Evolutionary conservation across 2,113 vertebrate genomes (phyloP).

Genomic region (Cercopithecus mona): DNA sequence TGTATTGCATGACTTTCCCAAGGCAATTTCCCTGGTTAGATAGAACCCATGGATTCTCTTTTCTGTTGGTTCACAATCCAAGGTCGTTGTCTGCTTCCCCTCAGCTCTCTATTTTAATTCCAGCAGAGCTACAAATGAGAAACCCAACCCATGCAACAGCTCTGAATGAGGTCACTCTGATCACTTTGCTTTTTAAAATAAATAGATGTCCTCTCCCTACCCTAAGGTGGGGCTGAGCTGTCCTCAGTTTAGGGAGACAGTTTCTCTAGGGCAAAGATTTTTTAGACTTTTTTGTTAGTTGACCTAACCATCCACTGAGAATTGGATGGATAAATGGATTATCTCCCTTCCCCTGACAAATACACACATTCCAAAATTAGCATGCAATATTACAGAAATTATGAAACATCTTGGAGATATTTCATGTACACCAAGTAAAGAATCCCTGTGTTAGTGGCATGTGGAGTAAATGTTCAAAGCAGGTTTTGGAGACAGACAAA

Average conservation of each 20-base stretch:
- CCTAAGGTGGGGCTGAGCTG: neutral
- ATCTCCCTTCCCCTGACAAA: neutral
- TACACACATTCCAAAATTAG: neutral
- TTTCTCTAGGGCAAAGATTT: neutral
- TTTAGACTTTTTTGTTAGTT: neutral
- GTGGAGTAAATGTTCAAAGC: neutral
- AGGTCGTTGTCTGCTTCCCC: constrained; percentile 13
- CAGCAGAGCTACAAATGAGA: neutral
- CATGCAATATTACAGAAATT: neutral
- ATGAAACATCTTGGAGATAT: neutral
- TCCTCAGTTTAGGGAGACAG: neutral
- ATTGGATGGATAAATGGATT: neutral
- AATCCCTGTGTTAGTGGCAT: neutral
- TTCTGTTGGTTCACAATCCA: neutral
- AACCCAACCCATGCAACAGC: neutral
- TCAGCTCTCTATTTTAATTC: neutral
- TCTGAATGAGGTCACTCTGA: neutral
- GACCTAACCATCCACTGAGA: neutral
- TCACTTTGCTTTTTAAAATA: constrained; percentile 9
- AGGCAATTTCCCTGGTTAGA: neutral
- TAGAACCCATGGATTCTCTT: neutral
- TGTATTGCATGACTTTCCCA: neutral
- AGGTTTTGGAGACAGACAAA: neutral
- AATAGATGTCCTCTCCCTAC: neutral
- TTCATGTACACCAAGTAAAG: neutral